Conservation (phyloP, 2,113 vertebrate genomes). For the Naja naja region DNA sequence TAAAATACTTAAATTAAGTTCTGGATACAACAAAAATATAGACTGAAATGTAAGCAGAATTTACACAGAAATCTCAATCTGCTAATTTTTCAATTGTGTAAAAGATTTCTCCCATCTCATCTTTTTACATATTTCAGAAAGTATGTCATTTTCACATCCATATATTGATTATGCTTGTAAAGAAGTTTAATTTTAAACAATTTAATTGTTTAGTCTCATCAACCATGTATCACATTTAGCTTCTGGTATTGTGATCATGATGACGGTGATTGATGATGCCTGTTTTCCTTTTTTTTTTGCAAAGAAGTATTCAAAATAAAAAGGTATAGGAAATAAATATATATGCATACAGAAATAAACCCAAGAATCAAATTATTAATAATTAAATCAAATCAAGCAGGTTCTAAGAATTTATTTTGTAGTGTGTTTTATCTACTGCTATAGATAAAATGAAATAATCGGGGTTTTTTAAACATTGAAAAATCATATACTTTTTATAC, state of each 20-base stretch:
- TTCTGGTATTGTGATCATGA: not conserved
- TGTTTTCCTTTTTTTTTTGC: not conserved
- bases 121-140: not conserved
- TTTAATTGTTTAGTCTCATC: not conserved
- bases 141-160: not conserved
- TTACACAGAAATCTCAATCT: not conserved
- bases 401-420: not conserved
- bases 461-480: not conserved
- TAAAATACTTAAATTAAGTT: not conserved
- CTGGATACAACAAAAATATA: not conserved
- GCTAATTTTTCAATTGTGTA: not conserved
- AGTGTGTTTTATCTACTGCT: not conserved
- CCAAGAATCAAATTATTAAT: not conserved
- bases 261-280: not conserved
- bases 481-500: not conserved
- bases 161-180: not conserved
- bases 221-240: not conserved
- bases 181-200: not conserved
- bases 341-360: not conserved
- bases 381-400: not conserved
- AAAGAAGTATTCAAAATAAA: not conserved
- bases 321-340: not conserved
- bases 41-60: not conserved
- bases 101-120: not conserved
- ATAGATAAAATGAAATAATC: not conserved